Conservation (phyloP, 1,140 invertebrate species). For the Palaemon carinicauda region DNA sequence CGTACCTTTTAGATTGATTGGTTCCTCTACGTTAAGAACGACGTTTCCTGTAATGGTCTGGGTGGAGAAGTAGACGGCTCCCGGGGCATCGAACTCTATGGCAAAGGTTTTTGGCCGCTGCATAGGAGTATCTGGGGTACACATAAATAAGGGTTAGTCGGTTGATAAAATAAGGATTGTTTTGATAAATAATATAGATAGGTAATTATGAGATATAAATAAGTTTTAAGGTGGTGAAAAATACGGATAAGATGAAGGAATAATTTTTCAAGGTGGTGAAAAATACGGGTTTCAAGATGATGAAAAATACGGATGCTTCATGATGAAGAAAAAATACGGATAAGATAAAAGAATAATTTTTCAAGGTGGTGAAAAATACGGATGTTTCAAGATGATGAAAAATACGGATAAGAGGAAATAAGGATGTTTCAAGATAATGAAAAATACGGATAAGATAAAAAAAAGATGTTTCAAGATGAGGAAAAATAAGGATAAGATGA, state of each 20-base stretch:
- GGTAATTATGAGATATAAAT: no score
- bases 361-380: background rate
- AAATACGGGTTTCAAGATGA: background rate
- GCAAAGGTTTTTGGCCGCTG: constrained; percentile 12
- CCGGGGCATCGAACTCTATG: constrained; percentile 26
- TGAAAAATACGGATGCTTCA: no score
- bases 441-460: no score
- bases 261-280: background rate
- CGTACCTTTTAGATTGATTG: constrained; percentile 37
- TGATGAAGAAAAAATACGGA: no score
- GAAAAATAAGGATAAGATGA: no score
- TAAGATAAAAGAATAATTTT: background rate
- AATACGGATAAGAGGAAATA: no score
- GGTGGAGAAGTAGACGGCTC: constrained; percentile 36
- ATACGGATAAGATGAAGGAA: background rate
- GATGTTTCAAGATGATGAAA: no score
- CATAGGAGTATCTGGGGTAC: constrained; percentile 28
- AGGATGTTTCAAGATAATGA: no score
- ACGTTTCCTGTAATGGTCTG: constrained; percentile 43
- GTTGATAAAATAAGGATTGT: no score
- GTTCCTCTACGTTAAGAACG: constrained; percentile 20
- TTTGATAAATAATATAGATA: no score
- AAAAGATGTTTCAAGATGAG: no score
- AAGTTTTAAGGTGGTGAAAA: no score
- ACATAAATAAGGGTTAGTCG: background rate